Percentiles rank a stretch among this genome's conserved stretches.
Conservation (phyloP, 2,888 invertebrate species). For the Tribolium freemani region DNA sequence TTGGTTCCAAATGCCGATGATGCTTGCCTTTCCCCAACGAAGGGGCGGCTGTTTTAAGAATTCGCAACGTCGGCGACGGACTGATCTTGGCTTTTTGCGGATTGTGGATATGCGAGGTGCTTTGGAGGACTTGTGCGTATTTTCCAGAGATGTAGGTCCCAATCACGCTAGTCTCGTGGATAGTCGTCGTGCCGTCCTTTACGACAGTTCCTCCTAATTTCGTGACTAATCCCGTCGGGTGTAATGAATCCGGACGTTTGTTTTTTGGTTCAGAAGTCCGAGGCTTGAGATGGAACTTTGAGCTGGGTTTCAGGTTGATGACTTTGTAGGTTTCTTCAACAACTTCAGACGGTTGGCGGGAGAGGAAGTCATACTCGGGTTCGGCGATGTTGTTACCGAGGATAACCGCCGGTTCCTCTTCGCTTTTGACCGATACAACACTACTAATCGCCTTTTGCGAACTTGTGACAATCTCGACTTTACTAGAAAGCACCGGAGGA, state of each 20-base stretch:
- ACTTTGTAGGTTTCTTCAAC: constrained; percentile 89
- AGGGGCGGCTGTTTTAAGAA: constrained; percentile 84
- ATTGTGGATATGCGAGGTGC: constrained; percentile 79
- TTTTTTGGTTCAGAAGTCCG: constrained; percentile 65
- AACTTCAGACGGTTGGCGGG: constrained; percentile 86
- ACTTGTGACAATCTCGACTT: constrained; percentile 67
- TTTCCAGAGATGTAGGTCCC: constrained; percentile 90
- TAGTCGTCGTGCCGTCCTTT: constrained; percentile 85
- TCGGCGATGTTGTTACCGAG: constrained; percentile 82
- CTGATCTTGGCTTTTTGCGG: constrained; percentile 71
- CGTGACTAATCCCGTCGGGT: constrained; percentile 86
- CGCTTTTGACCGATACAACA: constrained; percentile 60
- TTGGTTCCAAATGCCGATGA: constrained; percentile 75
- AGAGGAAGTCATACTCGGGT: constrained; percentile 88
- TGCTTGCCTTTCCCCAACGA: constrained; percentile 68
- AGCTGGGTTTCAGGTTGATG: constrained; percentile 83
- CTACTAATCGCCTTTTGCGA: constrained; percentile 61
- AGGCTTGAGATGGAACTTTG: constrained; percentile 70
- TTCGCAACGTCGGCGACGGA: constrained; percentile 77
- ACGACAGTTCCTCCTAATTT: constrained; percentile 88
- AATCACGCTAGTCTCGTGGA: constrained; percentile 91
- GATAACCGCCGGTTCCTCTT: constrained; percentile 74
- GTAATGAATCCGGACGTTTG: constrained; percentile 73
- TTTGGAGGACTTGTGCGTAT: constrained; percentile 89
- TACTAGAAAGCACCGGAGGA: constrained; percentile 70